Conservation (phyloP, 2,113 vertebrate genomes). For the Psilopsiagon aymara region DNA sequence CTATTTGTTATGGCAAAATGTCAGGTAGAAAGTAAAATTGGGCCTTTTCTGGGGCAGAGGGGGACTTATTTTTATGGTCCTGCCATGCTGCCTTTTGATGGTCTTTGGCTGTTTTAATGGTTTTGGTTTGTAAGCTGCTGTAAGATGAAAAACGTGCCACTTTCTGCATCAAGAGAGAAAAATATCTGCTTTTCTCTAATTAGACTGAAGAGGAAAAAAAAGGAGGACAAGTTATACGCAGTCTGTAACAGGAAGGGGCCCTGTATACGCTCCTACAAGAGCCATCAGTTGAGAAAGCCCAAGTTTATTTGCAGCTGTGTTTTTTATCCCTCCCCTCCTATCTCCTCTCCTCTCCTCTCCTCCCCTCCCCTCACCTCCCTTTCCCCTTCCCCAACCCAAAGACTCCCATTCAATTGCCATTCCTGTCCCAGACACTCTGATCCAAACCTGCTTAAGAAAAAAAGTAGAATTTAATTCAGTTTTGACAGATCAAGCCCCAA, state of each 20-base stretch:
- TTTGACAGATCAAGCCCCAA: neutral
- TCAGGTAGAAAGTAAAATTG: conserved; percentile 51
- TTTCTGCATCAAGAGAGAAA: conserved; percentile 1
- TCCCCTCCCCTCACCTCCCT: no score
- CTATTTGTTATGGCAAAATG: conserved; percentile 49
- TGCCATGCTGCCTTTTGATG: conserved; percentile 36
- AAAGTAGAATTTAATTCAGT: neutral
- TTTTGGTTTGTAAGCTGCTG: conserved; percentile 21
- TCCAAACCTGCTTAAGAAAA: neutral
- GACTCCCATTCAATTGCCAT: neutral
- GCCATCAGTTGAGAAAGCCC: neutral
- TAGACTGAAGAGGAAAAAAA: neutral
- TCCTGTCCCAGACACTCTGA: neutral
- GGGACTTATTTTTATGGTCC: conserved; percentile 54
- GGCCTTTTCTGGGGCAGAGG: conserved; percentile 37
- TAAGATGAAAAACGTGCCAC: conserved; percentile 43
- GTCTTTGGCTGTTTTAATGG: conserved; percentile 52
- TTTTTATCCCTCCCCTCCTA: neutral
- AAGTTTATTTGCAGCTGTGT: neutral
- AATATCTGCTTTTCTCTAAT: conserved; percentile 17
- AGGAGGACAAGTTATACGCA: neutral
- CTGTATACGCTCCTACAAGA: neutral
- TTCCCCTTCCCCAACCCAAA: neutral
- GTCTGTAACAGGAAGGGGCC: neutral
- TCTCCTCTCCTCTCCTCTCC: no score